phyloP scores from a whole-genome alignment of 2,888 invertebrate species.

The Prosopocoilus inquinatus region DNA sequence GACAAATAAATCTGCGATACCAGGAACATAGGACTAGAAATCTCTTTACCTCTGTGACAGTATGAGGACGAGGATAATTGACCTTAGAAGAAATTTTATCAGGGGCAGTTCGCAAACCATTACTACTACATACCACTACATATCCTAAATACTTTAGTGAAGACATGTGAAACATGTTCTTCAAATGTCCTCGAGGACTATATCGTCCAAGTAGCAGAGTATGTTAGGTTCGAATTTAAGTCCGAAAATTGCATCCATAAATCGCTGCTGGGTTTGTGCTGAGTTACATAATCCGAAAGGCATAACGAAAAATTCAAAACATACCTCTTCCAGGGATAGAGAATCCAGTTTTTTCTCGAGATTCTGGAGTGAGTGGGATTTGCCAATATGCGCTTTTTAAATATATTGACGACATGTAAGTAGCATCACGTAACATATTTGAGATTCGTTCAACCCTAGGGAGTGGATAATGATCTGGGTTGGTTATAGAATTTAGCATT shows the following conservation, averaged over 20 bases:
- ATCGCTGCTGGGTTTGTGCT: conserved; percentile 25
- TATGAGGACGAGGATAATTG: conserved; percentile 29
- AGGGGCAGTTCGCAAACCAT: conserved; percentile 31
- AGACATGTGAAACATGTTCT: conserved; percentile 26
- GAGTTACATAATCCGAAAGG: conserved; percentile 29
- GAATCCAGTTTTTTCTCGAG: conserved; percentile 36
- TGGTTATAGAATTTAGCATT: conserved; percentile 29
- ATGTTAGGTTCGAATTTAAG: conserved; percentile 8
- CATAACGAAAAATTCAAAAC: conserved; percentile 28
- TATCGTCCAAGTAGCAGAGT: conserved; percentile 30
- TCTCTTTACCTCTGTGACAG: conserved; percentile 32
- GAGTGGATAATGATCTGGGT: conserved; percentile 32
- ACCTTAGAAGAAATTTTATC: conserved; percentile 32
- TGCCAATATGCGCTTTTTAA: conserved; percentile 31
- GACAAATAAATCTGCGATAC: conserved; percentile 31
- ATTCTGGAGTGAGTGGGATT: conserved; percentile 23
- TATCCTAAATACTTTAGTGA: conserved; percentile 32
- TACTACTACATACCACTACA: conserved; percentile 30
- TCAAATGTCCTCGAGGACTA: conserved; percentile 25
- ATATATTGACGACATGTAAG: conserved; percentile 29
- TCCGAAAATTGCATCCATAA: conserved; percentile 22
- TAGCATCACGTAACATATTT: conserved; percentile 24
- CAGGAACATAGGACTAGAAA: conserved; percentile 34
- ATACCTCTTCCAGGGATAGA: conserved; percentile 32
- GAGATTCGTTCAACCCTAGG: conserved; percentile 30